Conservation (phyloP, 2,113 vertebrate genomes). For the Phrynosoma platyrhinos region DNA sequence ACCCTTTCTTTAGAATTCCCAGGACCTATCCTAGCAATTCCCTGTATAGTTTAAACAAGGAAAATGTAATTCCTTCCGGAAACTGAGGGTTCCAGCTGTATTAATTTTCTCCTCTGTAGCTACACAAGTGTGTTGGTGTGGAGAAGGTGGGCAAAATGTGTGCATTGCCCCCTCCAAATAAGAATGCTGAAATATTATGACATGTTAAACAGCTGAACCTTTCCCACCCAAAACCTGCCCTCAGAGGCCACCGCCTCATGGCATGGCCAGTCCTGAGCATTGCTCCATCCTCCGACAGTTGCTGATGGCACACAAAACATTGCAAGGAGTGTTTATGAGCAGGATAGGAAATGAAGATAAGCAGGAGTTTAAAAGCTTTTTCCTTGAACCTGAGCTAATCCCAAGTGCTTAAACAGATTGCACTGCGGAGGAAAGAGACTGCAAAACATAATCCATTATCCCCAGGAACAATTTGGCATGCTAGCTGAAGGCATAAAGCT, state of each 20-base stretch:
- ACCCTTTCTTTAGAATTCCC: too few species aligned
- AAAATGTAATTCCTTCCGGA: too few species aligned
- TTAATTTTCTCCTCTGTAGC: too few species aligned
- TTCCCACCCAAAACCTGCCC: neutral
- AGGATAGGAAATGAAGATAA: neutral
- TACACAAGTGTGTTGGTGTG: too few species aligned
- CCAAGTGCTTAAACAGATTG: neutral
- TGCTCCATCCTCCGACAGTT: neutral
- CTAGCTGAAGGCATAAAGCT: too few species aligned
- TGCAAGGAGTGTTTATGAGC: neutral
- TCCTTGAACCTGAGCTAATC: neutral
- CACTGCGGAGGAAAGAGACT: neutral
- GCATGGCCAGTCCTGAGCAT: neutral
- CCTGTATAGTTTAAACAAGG: too few species aligned
- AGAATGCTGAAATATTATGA: neutral
- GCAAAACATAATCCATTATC: too few species aligned
- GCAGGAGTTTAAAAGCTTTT: neutral
- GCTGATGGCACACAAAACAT: neutral
- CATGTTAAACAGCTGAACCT: neutral
- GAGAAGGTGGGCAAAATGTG: too few species aligned
- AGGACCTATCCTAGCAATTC: too few species aligned
- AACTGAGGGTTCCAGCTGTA: too few species aligned
- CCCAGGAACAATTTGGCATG: too few species aligned
- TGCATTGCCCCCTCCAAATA: too few species aligned
- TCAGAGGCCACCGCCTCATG: neutral